Evolutionary conservation across 2,888 invertebrate genomes (phyloP).

Genomic region (Brassicogethes aeneus): DNA sequence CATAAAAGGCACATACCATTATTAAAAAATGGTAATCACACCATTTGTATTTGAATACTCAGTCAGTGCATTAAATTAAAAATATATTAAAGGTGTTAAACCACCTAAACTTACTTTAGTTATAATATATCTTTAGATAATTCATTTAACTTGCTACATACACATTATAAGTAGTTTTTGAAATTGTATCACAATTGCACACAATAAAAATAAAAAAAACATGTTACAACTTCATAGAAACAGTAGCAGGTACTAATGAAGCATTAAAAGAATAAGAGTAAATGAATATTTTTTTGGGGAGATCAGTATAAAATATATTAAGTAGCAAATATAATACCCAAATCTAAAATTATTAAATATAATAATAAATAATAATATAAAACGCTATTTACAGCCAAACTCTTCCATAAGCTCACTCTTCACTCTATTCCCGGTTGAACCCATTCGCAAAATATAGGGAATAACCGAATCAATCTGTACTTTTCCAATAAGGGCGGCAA

Average conservation of each 20-base stretch:
- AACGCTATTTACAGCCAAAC: constrained; percentile 26
- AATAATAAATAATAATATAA: constrained; percentile 1
- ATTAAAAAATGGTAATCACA: background rate
- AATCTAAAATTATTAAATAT: background rate
- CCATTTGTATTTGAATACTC: background rate
- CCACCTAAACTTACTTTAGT: too few relatives aligned
- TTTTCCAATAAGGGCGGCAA: constrained; percentile 82
- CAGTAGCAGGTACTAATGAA: too few relatives aligned
- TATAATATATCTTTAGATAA: too few relatives aligned
- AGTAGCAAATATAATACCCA: constrained; percentile 1
- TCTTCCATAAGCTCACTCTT: constrained; percentile 36
- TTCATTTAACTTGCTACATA: too few relatives aligned
- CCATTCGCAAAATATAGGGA: constrained; percentile 73
- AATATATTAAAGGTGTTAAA: background rate
- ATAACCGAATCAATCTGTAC: constrained; percentile 94
- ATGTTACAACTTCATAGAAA: too few relatives aligned
- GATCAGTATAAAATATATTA: background rate
- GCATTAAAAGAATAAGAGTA: too few relatives aligned
- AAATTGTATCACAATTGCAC: too few relatives aligned
- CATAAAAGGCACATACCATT: background rate
- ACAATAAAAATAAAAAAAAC: too few relatives aligned
- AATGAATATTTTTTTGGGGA: too few relatives aligned
- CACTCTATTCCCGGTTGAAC: constrained; percentile 30
- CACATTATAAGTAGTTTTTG: too few relatives aligned
- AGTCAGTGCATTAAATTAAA: background rate